Conservation (phyloP, 2,113 vertebrate genomes). For the Onychostruthus taczanowskii region DNA sequence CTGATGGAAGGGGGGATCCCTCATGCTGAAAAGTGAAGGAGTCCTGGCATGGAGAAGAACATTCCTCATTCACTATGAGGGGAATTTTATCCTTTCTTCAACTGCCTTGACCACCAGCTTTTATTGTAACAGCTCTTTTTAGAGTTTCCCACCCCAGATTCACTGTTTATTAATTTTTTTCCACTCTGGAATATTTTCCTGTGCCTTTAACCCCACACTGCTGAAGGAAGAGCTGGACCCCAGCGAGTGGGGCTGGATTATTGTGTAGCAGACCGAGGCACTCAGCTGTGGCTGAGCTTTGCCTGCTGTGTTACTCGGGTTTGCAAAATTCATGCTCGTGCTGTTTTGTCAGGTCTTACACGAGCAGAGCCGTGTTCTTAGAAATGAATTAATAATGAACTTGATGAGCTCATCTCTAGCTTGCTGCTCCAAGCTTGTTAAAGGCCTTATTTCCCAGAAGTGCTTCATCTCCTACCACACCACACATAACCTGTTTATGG, state of each 20-base stretch:
- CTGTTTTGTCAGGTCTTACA: constrained; percentile 40
- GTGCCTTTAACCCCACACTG: not conserved
- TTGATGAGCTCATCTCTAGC: constrained; percentile 25
- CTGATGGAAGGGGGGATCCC: not conserved
- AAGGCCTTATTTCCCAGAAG: constrained; percentile 25
- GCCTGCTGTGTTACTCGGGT: constrained; percentile 24
- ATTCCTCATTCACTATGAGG: not conserved
- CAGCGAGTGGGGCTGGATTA: not conserved
- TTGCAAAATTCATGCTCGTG: constrained; percentile 43
- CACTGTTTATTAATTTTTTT: not conserved
- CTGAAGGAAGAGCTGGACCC: not conserved
- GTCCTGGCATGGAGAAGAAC: not conserved
- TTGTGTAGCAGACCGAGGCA: not conserved
- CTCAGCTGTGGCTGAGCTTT: not conserved
- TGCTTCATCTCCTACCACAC: not conserved
- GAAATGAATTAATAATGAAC: constrained; percentile 58
- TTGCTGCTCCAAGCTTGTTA: constrained; percentile 16
- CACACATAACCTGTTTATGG: not conserved
- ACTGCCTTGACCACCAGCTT: not conserved
- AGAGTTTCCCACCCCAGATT: not conserved
- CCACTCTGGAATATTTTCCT: not conserved
- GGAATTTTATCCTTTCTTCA: not conserved
- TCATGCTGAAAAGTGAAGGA: not conserved
- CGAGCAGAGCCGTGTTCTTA: constrained; percentile 15
- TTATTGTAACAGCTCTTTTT: not conserved